Evolutionary conservation across 53 echinoderm and acorn worm species (phyloP).

Genomic region (Apostichopus leukothele): DNA sequence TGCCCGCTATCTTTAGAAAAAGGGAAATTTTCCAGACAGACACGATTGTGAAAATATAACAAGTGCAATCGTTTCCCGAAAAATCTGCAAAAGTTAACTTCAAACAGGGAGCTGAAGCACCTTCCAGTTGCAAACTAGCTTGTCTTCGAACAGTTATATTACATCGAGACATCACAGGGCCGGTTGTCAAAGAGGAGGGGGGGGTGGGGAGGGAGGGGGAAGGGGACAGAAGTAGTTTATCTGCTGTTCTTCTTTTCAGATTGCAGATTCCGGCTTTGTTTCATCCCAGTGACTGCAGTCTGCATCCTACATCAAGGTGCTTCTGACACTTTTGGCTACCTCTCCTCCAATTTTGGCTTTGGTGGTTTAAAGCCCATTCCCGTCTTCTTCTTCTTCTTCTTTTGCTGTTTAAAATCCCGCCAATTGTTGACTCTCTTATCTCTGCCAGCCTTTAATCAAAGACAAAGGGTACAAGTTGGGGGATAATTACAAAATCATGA

Average conservation of each 20-base stretch:
- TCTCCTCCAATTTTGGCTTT: conserved; percentile 93
- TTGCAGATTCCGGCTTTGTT: not conserved
- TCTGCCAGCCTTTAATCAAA: conserved; percentile 65
- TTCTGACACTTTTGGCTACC: conserved; percentile 46
- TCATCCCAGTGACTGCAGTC: not conserved
- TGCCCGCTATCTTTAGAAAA: too few relatives aligned
- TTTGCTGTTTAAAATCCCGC: conserved; percentile 76
- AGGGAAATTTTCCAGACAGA: too few relatives aligned
- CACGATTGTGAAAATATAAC: too few relatives aligned
- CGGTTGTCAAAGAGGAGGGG: too few relatives aligned
- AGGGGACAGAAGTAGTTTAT: not conserved
- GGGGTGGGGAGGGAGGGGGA: too few relatives aligned
- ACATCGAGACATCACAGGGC: too few relatives aligned
- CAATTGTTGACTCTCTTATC: conserved; percentile 91
- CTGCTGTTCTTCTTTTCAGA: not conserved
- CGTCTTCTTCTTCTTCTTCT: conserved; percentile 87
- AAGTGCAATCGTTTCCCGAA: too few relatives aligned
- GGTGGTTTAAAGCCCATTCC: conserved; percentile 93
- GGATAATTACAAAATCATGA: not conserved
- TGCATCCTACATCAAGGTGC: not conserved
- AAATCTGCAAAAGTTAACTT: too few relatives aligned
- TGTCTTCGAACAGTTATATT: too few relatives aligned
- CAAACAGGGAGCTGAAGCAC: too few relatives aligned
- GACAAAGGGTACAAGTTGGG: not conserved
- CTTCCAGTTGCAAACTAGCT: too few relatives aligned